Evolutionary conservation across 2,113 vertebrate species (phyloP), one percentile per base, ranked within the genome.

Genomic region (Gobius niger): DNA sequence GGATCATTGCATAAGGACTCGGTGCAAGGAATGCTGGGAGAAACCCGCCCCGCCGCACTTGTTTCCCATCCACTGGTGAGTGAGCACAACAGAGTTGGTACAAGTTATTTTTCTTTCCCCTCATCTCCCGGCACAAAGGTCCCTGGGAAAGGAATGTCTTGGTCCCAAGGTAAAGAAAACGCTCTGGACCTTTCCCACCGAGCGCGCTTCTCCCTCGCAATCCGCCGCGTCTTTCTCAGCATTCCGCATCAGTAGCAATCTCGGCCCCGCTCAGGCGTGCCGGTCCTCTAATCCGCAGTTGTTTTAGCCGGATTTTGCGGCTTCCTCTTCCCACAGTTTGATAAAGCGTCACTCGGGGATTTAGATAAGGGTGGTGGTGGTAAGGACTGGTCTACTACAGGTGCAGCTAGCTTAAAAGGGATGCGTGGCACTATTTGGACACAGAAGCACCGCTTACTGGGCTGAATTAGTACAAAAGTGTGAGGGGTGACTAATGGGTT

Each of bases 291-390:
- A 94, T 94, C 93, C 93, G 51, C 66, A 91, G 91, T 94, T 94
- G 92, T 93, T 94, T 93, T 91, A 94, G 91, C 67, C 71, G 85
- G 91, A 93, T 92, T 92, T 91, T 86, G 89, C 75, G 88, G 91
- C 92, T 94, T 93, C 93, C 93, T 93, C 91, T 94, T 94, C 93
- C 93, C 93, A 93, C 93, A 94, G 93, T 90, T 84, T 89, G 87
- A 91, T 92, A 93, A 92, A 89, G 86, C 88, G 75, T 86, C 77
- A 70, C 83, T 85, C 88, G 89, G 81, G 77, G 85, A 90, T 90
- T 91, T 89, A 80, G 84, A 92, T 91, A 91, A 89, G 76, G 85
- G 79, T 83, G 74, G 74, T 77, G 85, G 79, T 83, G 74, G 74
- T 67, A 78, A 79, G 85, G 85, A 76, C 82, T 63, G 82, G 77